Evolutionary conservation across 2,797 vertebrate species (phyloP), one percentile per base, ranked within the genome.

Genomic region (Pyrrhura leucotis): DNA sequence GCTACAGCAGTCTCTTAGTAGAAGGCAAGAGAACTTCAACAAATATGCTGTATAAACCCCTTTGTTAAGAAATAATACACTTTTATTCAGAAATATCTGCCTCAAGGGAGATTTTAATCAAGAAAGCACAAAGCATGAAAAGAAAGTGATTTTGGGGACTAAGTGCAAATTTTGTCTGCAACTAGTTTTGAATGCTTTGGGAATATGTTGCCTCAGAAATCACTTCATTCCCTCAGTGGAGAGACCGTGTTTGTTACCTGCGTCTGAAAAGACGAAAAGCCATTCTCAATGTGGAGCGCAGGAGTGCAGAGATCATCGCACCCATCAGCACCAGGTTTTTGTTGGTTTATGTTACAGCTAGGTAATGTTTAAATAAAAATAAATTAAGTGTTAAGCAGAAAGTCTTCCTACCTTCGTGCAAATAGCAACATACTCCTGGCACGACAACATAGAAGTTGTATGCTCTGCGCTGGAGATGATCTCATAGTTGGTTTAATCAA

Each of bases 401-500:
- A 89, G 88, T 61, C 56, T 95, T 94, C 85, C 88, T 96, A 81
- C 93, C 68, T 88, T 85, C 81, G 85, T 74, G 45, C 81, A 93
- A 96, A 93, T 62, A 95, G 89, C 58, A 93, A 62, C 82, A 48
- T 88, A 72, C 74, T 95, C 86, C 90, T 96, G 93, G 92, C 93
- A 54, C 84, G 75, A 93, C 87, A 91, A 66, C 78, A 86, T 6
- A 96, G 94, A 76, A 63, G 50, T 94, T 91, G 76, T 91, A 81
- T 93, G 61, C 58, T 91, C 35, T 39, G 66, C 63, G 66, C 83
- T 95, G 73, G 79, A 75, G 83, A 93, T 96, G 96, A 96, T 91
- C 93, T 97, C 94, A 94, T 89, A 87, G 77, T 45, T 93, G 84
- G 51, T 96, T 96, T 96, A 96, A 96, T 96, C 72, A 72, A 89